Conservation (phyloP, 2,113 vertebrate genomes). For the Melanocharis versteri region DNA sequence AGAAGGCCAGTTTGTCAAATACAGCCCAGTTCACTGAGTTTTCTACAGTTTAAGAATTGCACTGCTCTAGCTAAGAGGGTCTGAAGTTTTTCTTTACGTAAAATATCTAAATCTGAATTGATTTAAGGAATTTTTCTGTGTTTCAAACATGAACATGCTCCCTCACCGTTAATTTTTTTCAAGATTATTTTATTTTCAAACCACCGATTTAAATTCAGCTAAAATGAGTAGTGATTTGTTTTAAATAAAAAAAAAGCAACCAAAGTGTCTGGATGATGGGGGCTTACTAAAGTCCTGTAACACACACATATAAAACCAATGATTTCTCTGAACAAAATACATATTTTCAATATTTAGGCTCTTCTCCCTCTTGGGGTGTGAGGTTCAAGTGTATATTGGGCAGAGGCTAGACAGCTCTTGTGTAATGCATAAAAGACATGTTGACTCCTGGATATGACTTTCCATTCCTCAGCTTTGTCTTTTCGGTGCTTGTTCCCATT, state of each 20-base stretch:
- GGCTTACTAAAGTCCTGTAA: not conserved
- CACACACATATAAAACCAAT: not conserved
- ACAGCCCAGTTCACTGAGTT: not conserved
- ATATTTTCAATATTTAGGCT: not conserved
- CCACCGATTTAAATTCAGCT: not conserved
- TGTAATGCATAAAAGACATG: not conserved
- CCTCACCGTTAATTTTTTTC: not conserved
- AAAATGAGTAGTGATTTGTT: not conserved
- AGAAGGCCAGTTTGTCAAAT: not conserved
- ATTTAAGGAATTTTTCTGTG: not conserved
- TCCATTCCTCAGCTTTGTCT: not conserved
- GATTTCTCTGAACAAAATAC: not conserved
- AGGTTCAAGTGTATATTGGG: not conserved
- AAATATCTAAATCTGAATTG: not conserved
- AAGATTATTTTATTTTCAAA: not conserved
- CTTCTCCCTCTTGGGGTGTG: not conserved
- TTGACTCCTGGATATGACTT: not conserved
- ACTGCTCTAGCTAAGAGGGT: not conserved
- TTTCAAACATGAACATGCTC: not conserved
- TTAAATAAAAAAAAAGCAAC: not conserved
- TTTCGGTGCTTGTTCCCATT: not conserved
- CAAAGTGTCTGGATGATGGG: not conserved
- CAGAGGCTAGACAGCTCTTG: not conserved
- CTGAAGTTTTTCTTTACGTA: not conserved
- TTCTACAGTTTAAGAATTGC: not conserved